These are phyloP conservation scores for Notothenia coriiceps DNA, from an alignment of 2,113 vertebrate species.

Conservation along the genomic window DNA sequence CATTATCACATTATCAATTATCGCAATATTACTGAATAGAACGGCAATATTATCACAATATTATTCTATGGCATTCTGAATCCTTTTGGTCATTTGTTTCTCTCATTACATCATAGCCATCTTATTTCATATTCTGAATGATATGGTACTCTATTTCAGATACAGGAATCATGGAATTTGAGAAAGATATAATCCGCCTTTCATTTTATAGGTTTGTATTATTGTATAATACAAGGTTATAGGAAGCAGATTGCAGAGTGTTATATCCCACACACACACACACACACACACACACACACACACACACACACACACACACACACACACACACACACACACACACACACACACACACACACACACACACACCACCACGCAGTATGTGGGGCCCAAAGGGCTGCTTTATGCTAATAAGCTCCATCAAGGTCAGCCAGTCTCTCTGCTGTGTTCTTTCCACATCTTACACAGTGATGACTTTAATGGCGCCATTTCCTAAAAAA, in stretches of 20 bases:
- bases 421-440: conserved; percentile 76
- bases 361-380: conserved; percentile 27
- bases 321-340: conserved; percentile 20
- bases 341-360: neutral
- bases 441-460: conserved; percentile 58
- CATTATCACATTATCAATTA: no score
- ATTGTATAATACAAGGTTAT: conserved; percentile 32
- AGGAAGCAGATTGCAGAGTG: conserved; percentile 31
- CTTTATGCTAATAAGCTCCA: conserved; percentile 77
- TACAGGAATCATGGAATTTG: conserved; percentile 6
- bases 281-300: neutral
- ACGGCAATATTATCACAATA: no score
- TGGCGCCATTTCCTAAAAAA: conserved; percentile 61
- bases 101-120: neutral
- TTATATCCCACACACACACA: conserved; percentile 36
- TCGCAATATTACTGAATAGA: no score
- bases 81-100: neutral
- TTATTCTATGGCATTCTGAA: no score
- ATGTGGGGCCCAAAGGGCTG: conserved; percentile 48
- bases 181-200: conserved; percentile 12
- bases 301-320: conserved; percentile 23
- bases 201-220: conserved; percentile 27
- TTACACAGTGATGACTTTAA: conserved; percentile 74
- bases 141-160: neutral
- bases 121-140: neutral